Base-by-base conservation (phyloP, 1,140 invertebrate species). In the Papilio polyxenes region DNA sequence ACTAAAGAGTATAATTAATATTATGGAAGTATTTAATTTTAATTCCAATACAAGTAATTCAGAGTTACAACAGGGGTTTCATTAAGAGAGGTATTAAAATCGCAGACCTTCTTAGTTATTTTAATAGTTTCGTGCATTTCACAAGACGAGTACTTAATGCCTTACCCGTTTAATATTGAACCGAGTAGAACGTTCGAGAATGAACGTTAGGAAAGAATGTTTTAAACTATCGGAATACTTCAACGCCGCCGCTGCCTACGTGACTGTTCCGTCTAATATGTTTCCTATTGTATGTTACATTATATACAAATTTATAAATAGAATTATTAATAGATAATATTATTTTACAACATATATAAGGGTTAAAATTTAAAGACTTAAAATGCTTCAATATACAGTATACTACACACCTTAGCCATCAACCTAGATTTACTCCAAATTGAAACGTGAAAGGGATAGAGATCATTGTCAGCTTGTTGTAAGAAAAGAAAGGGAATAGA, bases 171-270 rank as follows among this genome's bases (percentile, higher is more conserved):
- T 72, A 72, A 72, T 72, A 72, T 72, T 72, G 11, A 15, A 72
- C 31, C 31, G 65, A 15, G 31, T 72, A 31, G 65, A 72, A 72
- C 31, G 65, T 72, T 37, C 65, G 65, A 72, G 65, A 72, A 65
- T 65, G 62, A 65, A 72, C 31, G 65, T 72, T 37, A 37, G 65
- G 31, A 72, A 72, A 72, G 65, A 72, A 72, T 72, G 65, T 72
- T 72, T 72, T 72, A 72, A 72, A 72, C 65, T 72, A 72, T 72
- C 65, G 65, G 31, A 31, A 72, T 72, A 72, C 65, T 37, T 37
- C 31, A 72, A 69, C 65, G 65, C 62, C 20, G 62, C 62, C 20
- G 23, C 23, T 72, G 65, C 65, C 31, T 72, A 72, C 65, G 65
- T 72, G 65, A 37, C 65, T 72, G 23, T 37, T 31, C 65, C 31